These are phyloP conservation scores for Caranx ignobilis DNA, from an alignment of 2,113 vertebrate species.

Conservation along the genomic window DNA sequence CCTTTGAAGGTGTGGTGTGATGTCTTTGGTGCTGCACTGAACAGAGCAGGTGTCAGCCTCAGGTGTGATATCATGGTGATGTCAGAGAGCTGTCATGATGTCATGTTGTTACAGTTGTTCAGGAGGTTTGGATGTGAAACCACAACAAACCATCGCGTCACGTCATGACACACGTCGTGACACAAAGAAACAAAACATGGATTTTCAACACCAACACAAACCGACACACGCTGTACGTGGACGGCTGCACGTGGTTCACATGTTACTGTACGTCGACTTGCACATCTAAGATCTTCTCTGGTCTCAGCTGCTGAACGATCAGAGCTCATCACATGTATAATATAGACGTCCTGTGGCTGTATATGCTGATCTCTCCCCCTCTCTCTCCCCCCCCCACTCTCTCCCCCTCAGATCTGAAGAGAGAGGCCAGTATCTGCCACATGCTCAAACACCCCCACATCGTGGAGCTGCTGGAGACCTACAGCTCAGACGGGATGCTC, in stretches of 20 bases:
- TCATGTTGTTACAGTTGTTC: too few species aligned
- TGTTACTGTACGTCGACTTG: too few species aligned
- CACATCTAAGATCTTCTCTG: background rate
- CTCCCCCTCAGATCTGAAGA: slow-evolving; percentile 91
- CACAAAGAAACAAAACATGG: too few species aligned
- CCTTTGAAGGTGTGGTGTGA: background rate
- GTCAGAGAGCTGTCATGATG: too few species aligned
- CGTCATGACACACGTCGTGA: too few species aligned
- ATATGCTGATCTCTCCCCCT: background rate
- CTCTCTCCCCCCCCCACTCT: too few species aligned
- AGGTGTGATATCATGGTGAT: too few species aligned
- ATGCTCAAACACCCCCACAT: slow-evolving; percentile 99
- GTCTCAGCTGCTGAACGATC: background rate
- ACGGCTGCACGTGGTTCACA: too few species aligned
- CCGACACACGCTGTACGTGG: too few species aligned
- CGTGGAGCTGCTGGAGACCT: slow-evolving; percentile 97
- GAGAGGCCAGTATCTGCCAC: slow-evolving; percentile 99
- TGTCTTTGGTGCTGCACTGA: background rate
- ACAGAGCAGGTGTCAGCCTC: background rate
- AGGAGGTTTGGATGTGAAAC: too few species aligned
- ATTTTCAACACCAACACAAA: too few species aligned
- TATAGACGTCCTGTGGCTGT: background rate
- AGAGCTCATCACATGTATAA: background rate
- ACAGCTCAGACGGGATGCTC: slow-evolving; percentile 99
- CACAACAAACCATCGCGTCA: too few species aligned